Evolutionary conservation across 2,888 invertebrate species (phyloP).

Genomic region (Arrhopalites spinosus): DNA sequence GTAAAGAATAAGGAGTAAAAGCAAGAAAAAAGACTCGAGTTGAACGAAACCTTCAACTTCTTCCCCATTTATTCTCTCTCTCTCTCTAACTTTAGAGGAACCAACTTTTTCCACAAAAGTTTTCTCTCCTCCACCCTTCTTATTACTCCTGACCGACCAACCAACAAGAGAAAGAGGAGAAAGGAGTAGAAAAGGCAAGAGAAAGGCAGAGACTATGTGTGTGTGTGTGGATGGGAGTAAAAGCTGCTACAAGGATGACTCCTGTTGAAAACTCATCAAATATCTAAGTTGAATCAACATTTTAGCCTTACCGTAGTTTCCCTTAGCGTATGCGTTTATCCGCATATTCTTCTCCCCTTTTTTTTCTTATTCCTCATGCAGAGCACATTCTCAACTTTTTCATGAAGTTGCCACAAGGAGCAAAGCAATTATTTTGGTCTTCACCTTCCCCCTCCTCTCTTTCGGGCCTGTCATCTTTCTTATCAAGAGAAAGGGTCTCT

Average conservation of each 20-base stretch:
- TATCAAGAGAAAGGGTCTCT: neutral
- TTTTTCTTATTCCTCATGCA: neutral
- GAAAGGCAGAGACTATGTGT: too few relatives aligned
- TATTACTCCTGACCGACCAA: slow-evolving; percentile 19
- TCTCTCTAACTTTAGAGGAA: slow-evolving; percentile 15
- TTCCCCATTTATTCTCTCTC: slow-evolving; percentile 14
- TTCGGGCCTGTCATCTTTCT: neutral
- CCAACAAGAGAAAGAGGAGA: slow-evolving; percentile 8
- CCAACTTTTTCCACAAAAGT: slow-evolving; percentile 26
- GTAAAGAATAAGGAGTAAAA: too few relatives aligned
- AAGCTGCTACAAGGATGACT: too few relatives aligned
- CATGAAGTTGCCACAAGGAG: slow-evolving; percentile 13
- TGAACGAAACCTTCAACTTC: slow-evolving; percentile 15
- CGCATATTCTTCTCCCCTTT: neutral
- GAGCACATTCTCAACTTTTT: neutral
- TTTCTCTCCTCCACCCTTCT: neutral
- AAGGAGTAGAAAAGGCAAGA: neutral
- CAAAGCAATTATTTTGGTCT: slow-evolving; percentile 27
- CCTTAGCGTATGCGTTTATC: neutral
- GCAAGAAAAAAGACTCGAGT: slow-evolving; percentile 12
- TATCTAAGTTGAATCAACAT: slow-evolving; percentile 30
- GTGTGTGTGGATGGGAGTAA: neutral
- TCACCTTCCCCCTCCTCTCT: slow-evolving; percentile 8
- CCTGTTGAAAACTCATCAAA: slow-evolving; percentile 23
- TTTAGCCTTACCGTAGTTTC: too few relatives aligned